Evolutionary conservation across 2,113 vertebrate genomes (phyloP), one percentile per base, ranked within the genome.

Genomic region (Varanus salvator): DNA sequence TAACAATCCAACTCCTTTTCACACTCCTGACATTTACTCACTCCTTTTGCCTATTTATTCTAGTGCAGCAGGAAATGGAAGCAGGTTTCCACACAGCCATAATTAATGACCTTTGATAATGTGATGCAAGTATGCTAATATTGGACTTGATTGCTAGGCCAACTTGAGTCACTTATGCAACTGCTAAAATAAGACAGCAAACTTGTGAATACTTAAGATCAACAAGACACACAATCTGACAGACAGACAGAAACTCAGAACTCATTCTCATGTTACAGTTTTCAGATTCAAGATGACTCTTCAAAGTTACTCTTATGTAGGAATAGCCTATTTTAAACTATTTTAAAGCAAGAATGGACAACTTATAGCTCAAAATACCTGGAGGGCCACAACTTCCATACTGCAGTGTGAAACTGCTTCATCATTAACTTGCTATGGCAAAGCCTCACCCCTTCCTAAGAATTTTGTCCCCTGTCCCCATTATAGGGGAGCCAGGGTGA

Each of bases 11-110:
- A 90, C 93, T 88, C 90, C 92, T 92, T 92, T 88, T 19, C 90
- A 92, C 89, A 1, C 74, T 92, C 92, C 92, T 96, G 94, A 94
- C 93, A 94, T 93, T 95, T 90, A 93, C 83, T 89, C 31, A 78
- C 80, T 76, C 94, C 92, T 94, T 44, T 69, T 86, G 89, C 75
- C 94, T 87, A 86, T 92, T 94, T 91, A 86, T 80, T 91, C 76
- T 50, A 69, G 85, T 90, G 92, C 90, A 75, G 83, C 0, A 25
- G 9, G 80, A 81, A 92, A 87, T 48, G 52, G 27, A 80, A 71
- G 60, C 0, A 23, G 90, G 19, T 72, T 7, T 48, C 80, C 6
- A 77, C n/a, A 44, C 57, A 78, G 38, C 48, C 27, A 44, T 71
- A 84, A 54, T 77, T 75, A 91, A 19, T 60, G 38, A 66, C 74